Conservation (phyloP, 2,113 vertebrate species). For the Zapornia atra region DNA sequence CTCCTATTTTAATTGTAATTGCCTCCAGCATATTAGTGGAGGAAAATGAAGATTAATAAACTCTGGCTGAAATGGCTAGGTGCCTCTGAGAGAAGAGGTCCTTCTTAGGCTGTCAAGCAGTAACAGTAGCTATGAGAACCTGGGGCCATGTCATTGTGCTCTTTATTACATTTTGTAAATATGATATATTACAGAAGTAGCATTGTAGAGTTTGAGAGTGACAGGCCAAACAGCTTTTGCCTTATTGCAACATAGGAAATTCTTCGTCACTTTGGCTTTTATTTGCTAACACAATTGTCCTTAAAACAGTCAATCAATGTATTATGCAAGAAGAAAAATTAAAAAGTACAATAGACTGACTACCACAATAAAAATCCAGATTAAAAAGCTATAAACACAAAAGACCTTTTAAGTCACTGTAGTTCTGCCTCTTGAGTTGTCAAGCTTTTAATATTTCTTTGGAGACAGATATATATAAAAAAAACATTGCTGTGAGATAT, state of each 20-base stretch:
- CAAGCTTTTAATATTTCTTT: background rate
- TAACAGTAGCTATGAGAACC: background rate
- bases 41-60: background rate
- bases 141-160: background rate
- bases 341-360: background rate
- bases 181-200: background rate
- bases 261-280: background rate
- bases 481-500: background rate
- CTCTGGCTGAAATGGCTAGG: background rate
- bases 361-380: background rate
- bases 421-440: background rate
- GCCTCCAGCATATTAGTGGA: background rate
- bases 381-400: conserved; percentile 13
- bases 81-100: background rate
- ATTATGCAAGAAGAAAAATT: background rate
- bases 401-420: background rate
- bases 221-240: background rate
- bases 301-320: conserved; percentile 13
- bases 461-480: background rate
- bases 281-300: conserved; percentile 9
- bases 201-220: background rate
- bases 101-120: background rate
- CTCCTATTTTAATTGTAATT: background rate
- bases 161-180: conserved; percentile 32
- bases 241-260: background rate